phyloP scores from a whole-genome alignment of 2,888 invertebrate genomes.

The Monochamus alternatus region DNA sequence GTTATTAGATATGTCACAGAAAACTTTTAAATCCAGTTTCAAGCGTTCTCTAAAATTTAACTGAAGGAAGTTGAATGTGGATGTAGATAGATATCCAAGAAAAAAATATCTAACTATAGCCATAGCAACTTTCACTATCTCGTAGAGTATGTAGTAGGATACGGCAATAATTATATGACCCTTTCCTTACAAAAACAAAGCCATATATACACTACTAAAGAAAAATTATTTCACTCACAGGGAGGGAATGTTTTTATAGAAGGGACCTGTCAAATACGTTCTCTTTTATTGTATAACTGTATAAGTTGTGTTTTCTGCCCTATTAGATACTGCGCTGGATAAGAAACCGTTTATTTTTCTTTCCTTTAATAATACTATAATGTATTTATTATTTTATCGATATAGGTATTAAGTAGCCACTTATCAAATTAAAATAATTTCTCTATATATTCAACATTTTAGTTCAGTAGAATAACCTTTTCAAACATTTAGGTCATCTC shows the following conservation, averaged over 20 bases:
- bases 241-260: constrained; percentile 22
- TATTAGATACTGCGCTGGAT: background rate
- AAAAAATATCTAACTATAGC: constrained; percentile 20
- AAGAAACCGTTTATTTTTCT: background rate
- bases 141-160: constrained; percentile 16
- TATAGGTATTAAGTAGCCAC: too few species aligned
- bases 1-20: too few species aligned
- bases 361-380: background rate
- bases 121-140: constrained; percentile 13
- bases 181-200: constrained; percentile 30
- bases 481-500: too few species aligned
- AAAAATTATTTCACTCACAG: constrained; percentile 15
- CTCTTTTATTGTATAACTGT: constrained; percentile 9
- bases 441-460: too few species aligned
- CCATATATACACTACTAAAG: constrained; percentile 30
- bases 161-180: constrained; percentile 28
- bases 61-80: too few species aligned
- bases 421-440: too few species aligned
- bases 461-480: too few species aligned
- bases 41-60: too few species aligned
- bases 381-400: background rate
- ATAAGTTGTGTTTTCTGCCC: background rate
- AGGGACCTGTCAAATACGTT: constrained; percentile 20
- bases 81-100: too few species aligned
- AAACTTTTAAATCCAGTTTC: too few species aligned